Conservation (phyloP, 2,797 vertebrate genomes). For the Pseudocheirus occidentalis region DNA sequence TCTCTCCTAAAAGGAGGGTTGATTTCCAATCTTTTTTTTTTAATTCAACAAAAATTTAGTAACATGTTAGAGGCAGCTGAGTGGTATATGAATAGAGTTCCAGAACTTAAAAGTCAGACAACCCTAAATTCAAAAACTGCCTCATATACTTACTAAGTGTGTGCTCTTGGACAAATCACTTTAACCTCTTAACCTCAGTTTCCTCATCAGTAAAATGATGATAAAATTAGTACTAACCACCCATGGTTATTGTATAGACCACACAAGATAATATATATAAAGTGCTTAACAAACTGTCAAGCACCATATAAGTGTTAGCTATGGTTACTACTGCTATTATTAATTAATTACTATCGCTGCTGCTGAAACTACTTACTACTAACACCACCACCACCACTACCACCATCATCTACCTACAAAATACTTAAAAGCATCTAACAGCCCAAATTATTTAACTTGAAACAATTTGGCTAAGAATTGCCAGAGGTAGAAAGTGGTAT, state of each 20-base stretch:
- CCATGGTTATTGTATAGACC: background rate
- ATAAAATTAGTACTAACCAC: background rate
- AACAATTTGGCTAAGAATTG: background rate
- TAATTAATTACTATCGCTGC: background rate
- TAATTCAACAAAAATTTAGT: conserved; percentile 26
- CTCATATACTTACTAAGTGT: background rate
- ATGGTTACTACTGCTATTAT: background rate
- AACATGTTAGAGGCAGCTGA: background rate
- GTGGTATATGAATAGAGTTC: background rate
- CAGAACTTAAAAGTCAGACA: background rate
- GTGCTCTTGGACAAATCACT: background rate
- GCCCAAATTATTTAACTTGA: conserved; percentile 9
- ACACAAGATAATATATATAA: background rate
- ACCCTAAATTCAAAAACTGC: background rate
- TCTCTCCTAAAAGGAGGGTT: background rate
- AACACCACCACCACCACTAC: background rate
- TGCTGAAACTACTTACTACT: background rate
- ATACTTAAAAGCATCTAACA: background rate
- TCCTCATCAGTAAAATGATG: background rate
- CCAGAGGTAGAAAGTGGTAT: background rate
- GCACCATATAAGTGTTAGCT: background rate
- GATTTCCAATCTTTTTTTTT: background rate
- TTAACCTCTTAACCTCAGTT: background rate
- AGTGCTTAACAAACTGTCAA: background rate
- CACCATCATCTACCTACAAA: background rate